phyloP scores from a whole-genome alignment of 2,113 vertebrate species.

The Tragelaphus strepsiceros region DNA sequence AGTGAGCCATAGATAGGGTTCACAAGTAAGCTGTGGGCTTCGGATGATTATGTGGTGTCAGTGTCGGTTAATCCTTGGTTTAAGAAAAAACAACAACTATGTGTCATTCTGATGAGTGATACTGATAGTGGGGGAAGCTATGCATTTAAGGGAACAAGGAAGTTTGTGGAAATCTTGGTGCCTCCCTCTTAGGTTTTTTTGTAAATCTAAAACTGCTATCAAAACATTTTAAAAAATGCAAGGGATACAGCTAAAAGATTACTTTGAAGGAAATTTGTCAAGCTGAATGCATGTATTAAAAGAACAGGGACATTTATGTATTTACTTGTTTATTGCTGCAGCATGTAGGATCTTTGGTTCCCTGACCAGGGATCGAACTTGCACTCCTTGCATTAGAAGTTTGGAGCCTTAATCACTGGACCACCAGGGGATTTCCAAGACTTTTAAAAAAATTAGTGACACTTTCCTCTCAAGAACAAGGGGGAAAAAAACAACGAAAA shows the following conservation, averaged over 20 bases:
- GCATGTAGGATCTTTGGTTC: neutral
- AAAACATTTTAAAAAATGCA: neutral
- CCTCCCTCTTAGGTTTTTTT: neutral
- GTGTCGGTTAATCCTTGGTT: neutral
- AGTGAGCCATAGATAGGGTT: neutral
- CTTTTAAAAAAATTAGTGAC: neutral
- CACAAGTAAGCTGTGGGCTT: neutral
- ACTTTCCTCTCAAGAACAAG: neutral
- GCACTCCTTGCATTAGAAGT: neutral
- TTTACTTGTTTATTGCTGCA: neutral
- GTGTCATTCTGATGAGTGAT: neutral
- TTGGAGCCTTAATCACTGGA: neutral
- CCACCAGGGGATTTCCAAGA: neutral
- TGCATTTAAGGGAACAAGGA: no score
- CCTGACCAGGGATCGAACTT: neutral
- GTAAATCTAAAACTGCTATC: neutral
- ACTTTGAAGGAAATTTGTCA: neutral
- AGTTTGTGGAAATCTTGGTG: neutral
- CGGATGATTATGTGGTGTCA: neutral
- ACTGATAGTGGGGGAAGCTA: neutral
- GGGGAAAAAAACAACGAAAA: neutral
- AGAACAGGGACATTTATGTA: neutral
- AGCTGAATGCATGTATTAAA: neutral
- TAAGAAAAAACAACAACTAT: neutral
- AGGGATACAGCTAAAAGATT: neutral